Conservation (phyloP, 2,113 vertebrate genomes). For the Vidua macroura region DNA sequence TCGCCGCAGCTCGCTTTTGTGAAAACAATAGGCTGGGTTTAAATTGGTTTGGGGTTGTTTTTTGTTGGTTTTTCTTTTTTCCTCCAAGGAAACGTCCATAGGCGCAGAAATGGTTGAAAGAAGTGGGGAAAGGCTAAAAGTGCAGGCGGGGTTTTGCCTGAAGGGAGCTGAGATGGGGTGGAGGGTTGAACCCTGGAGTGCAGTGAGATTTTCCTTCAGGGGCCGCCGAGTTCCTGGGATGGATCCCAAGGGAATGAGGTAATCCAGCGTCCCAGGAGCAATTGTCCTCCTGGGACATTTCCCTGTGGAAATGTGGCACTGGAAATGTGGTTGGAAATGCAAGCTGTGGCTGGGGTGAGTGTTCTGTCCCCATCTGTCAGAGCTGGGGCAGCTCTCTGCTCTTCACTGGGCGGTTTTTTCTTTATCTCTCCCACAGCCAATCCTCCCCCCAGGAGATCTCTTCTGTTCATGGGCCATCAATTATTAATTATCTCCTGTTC, state of each 20-base stretch:
- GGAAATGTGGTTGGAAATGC: background rate
- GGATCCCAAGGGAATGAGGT: background rate
- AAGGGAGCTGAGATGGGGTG: background rate
- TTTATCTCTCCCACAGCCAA: background rate
- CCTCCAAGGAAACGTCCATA: background rate
- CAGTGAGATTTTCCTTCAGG: background rate
- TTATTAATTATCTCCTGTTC: no score
- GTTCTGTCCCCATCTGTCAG: background rate
- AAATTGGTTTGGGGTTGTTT: background rate
- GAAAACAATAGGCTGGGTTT: conserved; percentile 35
- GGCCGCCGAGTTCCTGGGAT: background rate
- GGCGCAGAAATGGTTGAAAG: conserved; percentile 30
- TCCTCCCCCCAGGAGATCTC: no score
- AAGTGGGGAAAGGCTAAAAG: background rate
- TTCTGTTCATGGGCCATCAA: no score
- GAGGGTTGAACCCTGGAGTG: background rate
- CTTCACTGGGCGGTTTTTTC: background rate
- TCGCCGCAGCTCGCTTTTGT: background rate
- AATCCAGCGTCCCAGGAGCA: background rate
- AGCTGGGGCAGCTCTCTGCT: background rate
- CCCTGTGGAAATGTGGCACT: fast-evolving
- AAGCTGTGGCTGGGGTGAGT: background rate
- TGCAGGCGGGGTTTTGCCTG: background rate
- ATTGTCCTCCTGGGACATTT: fast-evolving
- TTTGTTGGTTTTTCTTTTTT: no score